These are phyloP conservation scores for Pseudopodoces humilis DNA, from an alignment of 2,113 vertebrate genomes.

Conservation along the genomic window DNA sequence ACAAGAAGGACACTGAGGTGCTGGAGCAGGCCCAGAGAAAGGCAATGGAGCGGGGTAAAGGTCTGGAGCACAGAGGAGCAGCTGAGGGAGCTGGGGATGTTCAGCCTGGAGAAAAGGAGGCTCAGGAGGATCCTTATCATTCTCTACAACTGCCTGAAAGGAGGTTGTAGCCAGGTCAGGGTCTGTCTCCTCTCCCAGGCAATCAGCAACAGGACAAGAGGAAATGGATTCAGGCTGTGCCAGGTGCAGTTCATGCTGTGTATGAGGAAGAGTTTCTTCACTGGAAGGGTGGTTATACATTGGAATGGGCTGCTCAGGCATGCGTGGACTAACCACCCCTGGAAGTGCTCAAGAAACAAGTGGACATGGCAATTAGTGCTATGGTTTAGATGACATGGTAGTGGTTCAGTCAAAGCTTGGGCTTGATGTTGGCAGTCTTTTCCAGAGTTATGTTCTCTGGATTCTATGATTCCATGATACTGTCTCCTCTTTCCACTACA, in stretches of 20 bases:
- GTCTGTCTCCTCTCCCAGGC: neutral
- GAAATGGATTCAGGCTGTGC: neutral
- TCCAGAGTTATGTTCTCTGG: too few species aligned
- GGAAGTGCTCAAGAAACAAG: neutral
- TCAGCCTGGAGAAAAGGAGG: neutral
- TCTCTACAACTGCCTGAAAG: neutral
- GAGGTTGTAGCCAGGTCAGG: neutral
- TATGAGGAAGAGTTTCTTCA: neutral
- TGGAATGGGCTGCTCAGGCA: neutral
- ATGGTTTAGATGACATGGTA: neutral
- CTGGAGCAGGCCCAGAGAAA: neutral
- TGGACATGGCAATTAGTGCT: neutral
- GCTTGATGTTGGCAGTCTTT: neutral
- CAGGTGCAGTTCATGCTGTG: neutral
- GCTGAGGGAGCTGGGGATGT: neutral
- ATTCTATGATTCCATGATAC: neutral
- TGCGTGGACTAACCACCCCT: neutral
- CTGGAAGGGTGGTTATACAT: neutral
- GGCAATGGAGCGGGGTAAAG: neutral
- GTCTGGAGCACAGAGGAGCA: neutral
- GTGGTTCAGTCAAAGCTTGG: neutral
- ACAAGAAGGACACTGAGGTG: neutral
- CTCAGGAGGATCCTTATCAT: neutral
- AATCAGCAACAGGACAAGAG: neutral
- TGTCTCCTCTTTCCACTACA: neutral